Conservation (phyloP, 2,888 invertebrate species). For the Amphipyra berbera region DNA sequence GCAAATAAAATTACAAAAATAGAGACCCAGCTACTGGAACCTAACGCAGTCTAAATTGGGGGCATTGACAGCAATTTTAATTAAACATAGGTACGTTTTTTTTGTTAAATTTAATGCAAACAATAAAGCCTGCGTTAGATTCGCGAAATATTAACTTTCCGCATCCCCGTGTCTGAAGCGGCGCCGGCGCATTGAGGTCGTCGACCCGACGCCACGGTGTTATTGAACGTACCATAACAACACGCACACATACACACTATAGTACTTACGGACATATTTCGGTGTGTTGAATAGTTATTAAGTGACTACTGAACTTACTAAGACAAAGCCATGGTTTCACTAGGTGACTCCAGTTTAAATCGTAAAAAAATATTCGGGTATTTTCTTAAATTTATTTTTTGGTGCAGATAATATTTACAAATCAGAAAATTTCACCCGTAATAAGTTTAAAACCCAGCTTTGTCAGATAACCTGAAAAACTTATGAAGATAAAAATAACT, state of each 20-base stretch:
- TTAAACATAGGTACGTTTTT: slow-evolving; percentile 28
- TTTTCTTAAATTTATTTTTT: neutral
- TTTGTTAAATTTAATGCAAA: slow-evolving; percentile 37
- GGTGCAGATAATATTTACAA: neutral
- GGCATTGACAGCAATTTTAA: slow-evolving; percentile 50
- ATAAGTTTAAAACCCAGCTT: slow-evolving; percentile 13
- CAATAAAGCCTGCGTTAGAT: slow-evolving; percentile 58
- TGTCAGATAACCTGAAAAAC: slow-evolving; percentile 6
- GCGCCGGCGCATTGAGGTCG: slow-evolving; percentile 83
- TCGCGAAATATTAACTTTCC: slow-evolving; percentile 67
- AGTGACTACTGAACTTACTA: slow-evolving; percentile 61
- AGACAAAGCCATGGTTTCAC: slow-evolving; percentile 47
- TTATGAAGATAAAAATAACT: slow-evolving; percentile 23
- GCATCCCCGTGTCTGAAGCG: slow-evolving; percentile 77
- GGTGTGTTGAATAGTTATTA: slow-evolving; percentile 60
- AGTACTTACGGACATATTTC: slow-evolving; percentile 53
- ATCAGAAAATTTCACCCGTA: neutral
- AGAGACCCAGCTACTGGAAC: slow-evolving; percentile 20
- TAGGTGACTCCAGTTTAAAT: slow-evolving; percentile 14
- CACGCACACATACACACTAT: slow-evolving; percentile 66
- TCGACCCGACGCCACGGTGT: slow-evolving; percentile 84
- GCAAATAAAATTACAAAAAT: slow-evolving; percentile 24
- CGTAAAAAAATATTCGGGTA: slow-evolving; percentile 4
- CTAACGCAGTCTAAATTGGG: slow-evolving; percentile 32
- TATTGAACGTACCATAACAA: slow-evolving; percentile 85